These are phyloP conservation scores for Nesidiocoris tenuis DNA, from an alignment of 2,888 invertebrate species.

Conservation along the genomic window DNA sequence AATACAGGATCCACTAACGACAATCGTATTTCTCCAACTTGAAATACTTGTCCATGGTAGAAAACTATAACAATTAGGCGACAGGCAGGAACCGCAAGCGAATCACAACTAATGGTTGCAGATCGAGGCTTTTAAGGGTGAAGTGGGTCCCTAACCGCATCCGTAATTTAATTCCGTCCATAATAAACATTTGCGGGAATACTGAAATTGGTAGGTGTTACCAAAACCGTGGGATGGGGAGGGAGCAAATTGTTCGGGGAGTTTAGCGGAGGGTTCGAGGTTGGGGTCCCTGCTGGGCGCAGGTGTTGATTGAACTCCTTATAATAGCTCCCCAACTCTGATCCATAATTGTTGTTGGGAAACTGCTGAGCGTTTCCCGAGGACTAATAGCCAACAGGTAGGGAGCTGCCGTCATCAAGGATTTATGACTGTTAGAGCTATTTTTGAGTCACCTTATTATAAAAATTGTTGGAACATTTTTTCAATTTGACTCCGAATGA, in stretches of 20 bases:
- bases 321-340: not conserved
- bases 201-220: not conserved
- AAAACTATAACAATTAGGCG: too few species aligned
- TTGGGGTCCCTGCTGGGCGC: not conserved
- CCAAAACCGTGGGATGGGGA: not conserved
- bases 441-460: too few species aligned
- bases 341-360: not conserved
- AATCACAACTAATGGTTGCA: too few species aligned
- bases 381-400: not conserved
- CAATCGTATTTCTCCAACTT: too few species aligned
- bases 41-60: too few species aligned
- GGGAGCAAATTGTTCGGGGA: not conserved
- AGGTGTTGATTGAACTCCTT: not conserved
- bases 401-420: not conserved
- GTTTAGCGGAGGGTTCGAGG: not conserved
- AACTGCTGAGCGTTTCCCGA: not conserved
- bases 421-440: too few species aligned
- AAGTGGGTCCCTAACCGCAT: not conserved
- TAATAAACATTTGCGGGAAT: not conserved
- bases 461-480: too few species aligned
- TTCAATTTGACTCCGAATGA: too few species aligned
- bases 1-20: too few species aligned
- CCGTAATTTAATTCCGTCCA: not conserved
- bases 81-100: too few species aligned
- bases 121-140: not conserved